Conservation (phyloP, 1,140 invertebrate genomes). For the Camponotus pennsylvanicus region DNA sequence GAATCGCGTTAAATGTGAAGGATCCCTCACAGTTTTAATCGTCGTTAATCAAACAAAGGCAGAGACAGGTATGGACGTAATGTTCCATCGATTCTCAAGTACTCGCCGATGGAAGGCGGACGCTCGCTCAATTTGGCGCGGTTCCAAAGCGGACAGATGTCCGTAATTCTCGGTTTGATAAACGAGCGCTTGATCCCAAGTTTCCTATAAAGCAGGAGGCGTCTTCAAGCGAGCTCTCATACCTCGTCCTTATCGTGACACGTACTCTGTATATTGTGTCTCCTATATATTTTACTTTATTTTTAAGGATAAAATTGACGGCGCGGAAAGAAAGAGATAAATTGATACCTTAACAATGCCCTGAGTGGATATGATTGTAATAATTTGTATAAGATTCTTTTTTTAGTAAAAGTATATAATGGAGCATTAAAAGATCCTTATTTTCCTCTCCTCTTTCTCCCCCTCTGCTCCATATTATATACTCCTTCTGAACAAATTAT, state of each 20-base stretch:
- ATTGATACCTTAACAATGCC: neutral
- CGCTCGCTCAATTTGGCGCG: constrained; percentile 69
- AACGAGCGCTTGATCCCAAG: constrained; percentile 71
- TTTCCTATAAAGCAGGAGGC: constrained; percentile 44
- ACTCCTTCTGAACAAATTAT: neutral
- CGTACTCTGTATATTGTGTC: constrained; percentile 14
- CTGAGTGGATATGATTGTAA: neutral
- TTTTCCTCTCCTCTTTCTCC: too few species aligned
- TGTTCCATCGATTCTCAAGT: constrained; percentile 66
- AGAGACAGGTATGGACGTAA: constrained; percentile 55
- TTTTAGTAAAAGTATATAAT: neutral
- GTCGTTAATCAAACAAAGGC: constrained; percentile 67
- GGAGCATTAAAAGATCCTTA: neutral
- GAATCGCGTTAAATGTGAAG: constrained; percentile 36
- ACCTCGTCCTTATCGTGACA: constrained; percentile 36
- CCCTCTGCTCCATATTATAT: neutral
- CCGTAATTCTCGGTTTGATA: constrained; percentile 76
- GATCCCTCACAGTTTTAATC: constrained; percentile 45
- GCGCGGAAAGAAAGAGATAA: neutral
- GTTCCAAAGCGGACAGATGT: constrained; percentile 73
- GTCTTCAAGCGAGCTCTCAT: constrained; percentile 33
- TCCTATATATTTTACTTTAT: constrained; percentile 41
- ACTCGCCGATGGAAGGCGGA: constrained; percentile 49
- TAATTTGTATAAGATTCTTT: neutral
- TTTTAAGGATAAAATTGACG: constrained; percentile 3